Evolutionary conservation across 1,140 invertebrate genomes (phyloP).

Genomic region (Lordiphosa stackelbergi): DNA sequence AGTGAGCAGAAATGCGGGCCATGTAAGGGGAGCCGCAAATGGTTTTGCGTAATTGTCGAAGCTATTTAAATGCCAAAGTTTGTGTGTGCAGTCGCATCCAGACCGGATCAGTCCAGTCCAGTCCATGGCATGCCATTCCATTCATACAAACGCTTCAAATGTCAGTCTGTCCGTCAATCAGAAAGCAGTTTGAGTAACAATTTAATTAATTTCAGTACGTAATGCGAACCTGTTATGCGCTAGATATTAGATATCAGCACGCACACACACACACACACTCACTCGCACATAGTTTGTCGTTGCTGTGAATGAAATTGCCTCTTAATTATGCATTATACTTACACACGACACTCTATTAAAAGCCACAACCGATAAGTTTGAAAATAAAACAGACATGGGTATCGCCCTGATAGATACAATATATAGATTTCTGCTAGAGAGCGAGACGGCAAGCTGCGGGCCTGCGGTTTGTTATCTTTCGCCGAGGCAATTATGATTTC

Average conservation of each 20-base stretch:
- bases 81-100: slow-evolving; percentile 58
- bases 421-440: slow-evolving; percentile 10
- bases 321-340: slow-evolving; percentile 65
- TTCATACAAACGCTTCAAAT: slow-evolving; percentile 48
- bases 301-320: slow-evolving; percentile 39
- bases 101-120: slow-evolving; percentile 19
- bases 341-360: slow-evolving; percentile 51
- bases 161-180: slow-evolving; percentile 49
- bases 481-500: slow-evolving; percentile 7
- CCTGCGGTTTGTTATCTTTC: slow-evolving; percentile 12
- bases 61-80: slow-evolving; percentile 53
- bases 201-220: slow-evolving; percentile 69
- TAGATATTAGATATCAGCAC: slow-evolving; percentile 44
- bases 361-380: slow-evolving; percentile 5
- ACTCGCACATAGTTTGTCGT: slow-evolving; percentile 10
- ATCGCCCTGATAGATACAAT: slow-evolving; percentile 10
- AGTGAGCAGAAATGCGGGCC: slow-evolving; percentile 43
- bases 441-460: slow-evolving; percentile 2
- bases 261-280: slow-evolving; percentile 5
- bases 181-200: slow-evolving; percentile 59
- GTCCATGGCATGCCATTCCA: slow-evolving; percentile 17
- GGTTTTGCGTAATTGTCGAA: slow-evolving; percentile 58
- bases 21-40: slow-evolving; percentile 61
- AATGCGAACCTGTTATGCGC: slow-evolving; percentile 61
- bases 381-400: slow-evolving; percentile 2